Conservation (phyloP, 2,888 invertebrate species). For the Xylota sylvarum region DNA sequence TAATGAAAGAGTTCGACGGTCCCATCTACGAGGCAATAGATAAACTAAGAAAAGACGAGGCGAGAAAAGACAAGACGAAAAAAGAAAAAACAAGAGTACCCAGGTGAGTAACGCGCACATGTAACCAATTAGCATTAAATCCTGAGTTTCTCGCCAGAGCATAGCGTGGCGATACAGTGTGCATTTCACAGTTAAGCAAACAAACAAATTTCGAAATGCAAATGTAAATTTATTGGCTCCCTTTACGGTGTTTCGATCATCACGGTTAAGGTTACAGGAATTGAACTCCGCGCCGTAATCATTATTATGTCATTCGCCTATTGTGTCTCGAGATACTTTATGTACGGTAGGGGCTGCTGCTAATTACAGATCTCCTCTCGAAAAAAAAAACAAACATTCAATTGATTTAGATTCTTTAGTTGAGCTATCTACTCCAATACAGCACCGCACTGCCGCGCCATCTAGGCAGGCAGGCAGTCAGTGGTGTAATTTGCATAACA, state of each 20-base stretch:
- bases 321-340: neutral
- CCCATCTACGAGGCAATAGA: slow-evolving; percentile 88
- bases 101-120: slow-evolving; percentile 85
- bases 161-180: neutral
- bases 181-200: slow-evolving; percentile 16
- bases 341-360: slow-evolving; percentile 28
- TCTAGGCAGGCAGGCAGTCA: slow-evolving; percentile 12
- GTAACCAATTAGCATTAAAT: slow-evolving; percentile 40
- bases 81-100: slow-evolving; percentile 85
- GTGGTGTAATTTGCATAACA: slow-evolving; percentile 75
- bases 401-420: slow-evolving; percentile 68
- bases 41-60: slow-evolving; percentile 1
- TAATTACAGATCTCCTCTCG: slow-evolving; percentile 59
- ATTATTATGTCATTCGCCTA: slow-evolving; percentile 54
- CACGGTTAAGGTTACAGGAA: slow-evolving; percentile 69
- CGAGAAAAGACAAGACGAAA: slow-evolving; percentile 5
- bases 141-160: slow-evolving; percentile 20
- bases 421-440: slow-evolving; percentile 56
- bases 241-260: slow-evolving; percentile 46
- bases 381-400: slow-evolving; percentile 28
- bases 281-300: slow-evolving; percentile 46
- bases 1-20: slow-evolving; percentile 90
- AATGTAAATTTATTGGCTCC: slow-evolving; percentile 31
- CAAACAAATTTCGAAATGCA: slow-evolving; percentile 24
- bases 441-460: slow-evolving; percentile 17